Evolutionary conservation across 2,113 vertebrate species (phyloP).

Genomic region (Ginglymostoma cirratum): DNA sequence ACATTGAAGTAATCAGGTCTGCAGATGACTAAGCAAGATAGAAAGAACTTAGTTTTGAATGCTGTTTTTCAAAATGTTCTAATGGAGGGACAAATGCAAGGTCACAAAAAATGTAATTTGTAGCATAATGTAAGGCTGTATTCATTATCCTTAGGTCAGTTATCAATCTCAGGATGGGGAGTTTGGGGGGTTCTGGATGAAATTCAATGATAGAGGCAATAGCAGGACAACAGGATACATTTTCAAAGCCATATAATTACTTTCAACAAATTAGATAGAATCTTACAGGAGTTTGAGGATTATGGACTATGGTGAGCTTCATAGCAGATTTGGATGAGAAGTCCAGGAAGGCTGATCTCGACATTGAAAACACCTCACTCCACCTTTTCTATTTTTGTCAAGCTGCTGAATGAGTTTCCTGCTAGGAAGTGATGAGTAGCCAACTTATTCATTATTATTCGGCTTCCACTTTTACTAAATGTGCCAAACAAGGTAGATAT

Average conservation of each 20-base stretch:
- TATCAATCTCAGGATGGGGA: neutral
- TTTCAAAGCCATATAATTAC: neutral
- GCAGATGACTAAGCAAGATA: neutral
- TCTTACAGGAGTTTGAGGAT: too few species aligned
- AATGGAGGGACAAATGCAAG: neutral
- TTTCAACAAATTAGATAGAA: neutral
- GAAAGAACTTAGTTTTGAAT: neutral
- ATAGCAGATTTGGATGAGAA: too few species aligned
- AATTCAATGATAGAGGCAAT: neutral
- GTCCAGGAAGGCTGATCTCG: too few species aligned
- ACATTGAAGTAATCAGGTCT: neutral
- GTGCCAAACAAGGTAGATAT: too few species aligned
- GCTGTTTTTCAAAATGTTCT: neutral
- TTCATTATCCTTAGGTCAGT: neutral
- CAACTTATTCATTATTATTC: too few species aligned
- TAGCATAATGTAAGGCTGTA: neutral
- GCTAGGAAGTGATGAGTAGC: too few species aligned
- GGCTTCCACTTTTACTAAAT: too few species aligned
- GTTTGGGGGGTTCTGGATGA: neutral
- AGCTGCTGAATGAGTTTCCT: too few species aligned
- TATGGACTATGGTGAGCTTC: too few species aligned
- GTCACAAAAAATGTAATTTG: neutral
- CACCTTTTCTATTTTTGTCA: too few species aligned
- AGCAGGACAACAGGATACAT: neutral
- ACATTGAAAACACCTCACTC: too few species aligned